A percentile compares a stretch with the other conserved stretches of the same genome.
Conservation (phyloP, 2,113 vertebrate genomes). For the Struthio camelus region DNA sequence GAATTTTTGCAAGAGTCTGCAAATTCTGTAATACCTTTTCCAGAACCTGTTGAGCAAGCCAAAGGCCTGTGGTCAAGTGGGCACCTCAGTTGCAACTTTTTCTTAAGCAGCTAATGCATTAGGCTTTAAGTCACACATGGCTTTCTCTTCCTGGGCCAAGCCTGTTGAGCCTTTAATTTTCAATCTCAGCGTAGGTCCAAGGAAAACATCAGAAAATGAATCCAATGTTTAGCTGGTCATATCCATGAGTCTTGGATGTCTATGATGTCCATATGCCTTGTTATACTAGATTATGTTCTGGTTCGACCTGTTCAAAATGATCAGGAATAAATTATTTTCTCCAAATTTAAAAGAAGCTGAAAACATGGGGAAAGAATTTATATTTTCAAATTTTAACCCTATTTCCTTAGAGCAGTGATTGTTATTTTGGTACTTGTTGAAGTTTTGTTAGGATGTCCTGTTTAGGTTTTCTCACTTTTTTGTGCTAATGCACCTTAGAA, state of each 20-base stretch:
- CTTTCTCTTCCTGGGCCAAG: background rate
- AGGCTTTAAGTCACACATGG: background rate
- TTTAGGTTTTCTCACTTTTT: background rate
- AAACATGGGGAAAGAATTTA: background rate
- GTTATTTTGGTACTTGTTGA: background rate
- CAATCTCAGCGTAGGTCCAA: background rate
- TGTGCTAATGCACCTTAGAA: background rate
- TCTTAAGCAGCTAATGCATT: background rate
- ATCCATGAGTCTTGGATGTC: background rate
- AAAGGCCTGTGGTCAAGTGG: conserved; percentile 38
- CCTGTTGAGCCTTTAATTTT: background rate
- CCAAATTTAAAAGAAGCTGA: background rate
- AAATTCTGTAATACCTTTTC: conserved; percentile 37
- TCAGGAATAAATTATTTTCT: background rate
- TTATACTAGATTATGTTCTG: background rate
- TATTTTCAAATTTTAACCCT: background rate
- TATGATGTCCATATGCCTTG: background rate
- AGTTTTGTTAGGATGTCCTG: background rate
- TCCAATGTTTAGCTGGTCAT: background rate
- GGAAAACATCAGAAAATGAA: background rate
- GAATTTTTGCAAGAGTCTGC: conserved; percentile 36
- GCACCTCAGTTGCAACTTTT: background rate
- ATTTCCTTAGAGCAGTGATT: background rate
- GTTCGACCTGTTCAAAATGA: background rate
- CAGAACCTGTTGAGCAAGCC: background rate